Evolutionary conservation across 1,140 invertebrate genomes (phyloP).

Genomic region (Notospermus geniculatus): DNA sequence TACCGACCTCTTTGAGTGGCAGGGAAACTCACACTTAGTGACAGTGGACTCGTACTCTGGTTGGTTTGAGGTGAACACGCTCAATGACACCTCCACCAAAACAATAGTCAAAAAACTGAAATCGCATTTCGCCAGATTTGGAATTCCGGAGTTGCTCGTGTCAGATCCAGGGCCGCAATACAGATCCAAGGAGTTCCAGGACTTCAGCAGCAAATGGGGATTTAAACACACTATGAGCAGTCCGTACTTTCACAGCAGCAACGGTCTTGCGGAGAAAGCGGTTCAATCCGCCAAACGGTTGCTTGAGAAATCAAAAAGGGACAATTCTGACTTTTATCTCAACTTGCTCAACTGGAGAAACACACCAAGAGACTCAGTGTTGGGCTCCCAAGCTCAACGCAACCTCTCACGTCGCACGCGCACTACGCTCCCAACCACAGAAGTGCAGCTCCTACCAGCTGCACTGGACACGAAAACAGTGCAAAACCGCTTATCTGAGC

Average conservation of each 20-base stretch:
- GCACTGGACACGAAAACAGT: neutral
- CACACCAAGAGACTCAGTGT: neutral
- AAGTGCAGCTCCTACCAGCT: neutral
- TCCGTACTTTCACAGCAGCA: neutral
- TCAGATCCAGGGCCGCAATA: slow-evolving; percentile 7
- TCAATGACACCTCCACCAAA: neutral
- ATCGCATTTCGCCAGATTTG: neutral
- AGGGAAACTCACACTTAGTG: neutral
- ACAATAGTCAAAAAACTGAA: neutral
- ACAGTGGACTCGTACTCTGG: neutral
- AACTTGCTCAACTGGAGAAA: neutral
- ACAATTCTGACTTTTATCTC: neutral
- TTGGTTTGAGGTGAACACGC: neutral
- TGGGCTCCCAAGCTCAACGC: neutral
- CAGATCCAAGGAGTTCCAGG: neutral
- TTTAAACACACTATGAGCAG: neutral
- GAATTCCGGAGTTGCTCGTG: neutral
- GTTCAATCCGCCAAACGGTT: neutral
- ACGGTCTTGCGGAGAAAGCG: neutral
- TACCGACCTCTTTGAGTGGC: neutral
- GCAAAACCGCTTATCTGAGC: neutral
- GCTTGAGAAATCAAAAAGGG: neutral
- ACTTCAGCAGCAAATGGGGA: neutral
- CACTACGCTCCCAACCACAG: neutral
- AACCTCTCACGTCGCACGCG: neutral